Percentiles rank a stretch among this genome's conserved stretches.
phyloP scores from a whole-genome alignment of 2,113 vertebrate genomes.

The Sprattus sprattus region DNA sequence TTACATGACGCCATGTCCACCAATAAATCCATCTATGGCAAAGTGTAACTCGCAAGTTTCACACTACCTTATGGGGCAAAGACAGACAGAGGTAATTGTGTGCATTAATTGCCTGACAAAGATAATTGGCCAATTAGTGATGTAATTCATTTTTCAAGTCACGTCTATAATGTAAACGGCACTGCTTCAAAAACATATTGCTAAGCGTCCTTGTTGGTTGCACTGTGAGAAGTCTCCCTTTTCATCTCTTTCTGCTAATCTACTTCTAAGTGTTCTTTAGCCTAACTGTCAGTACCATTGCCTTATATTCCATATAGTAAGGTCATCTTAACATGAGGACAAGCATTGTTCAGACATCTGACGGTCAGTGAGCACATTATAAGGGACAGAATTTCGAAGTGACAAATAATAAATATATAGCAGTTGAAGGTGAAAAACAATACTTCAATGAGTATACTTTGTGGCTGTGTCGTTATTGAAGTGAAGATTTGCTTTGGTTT shows the following conservation, averaged over 20 bases:
- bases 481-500: slow-evolving; percentile 21
- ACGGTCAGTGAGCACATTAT: not conserved
- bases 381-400: not conserved
- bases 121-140: not conserved
- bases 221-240: not conserved
- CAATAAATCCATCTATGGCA: not conserved
- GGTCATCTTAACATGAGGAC: not conserved
- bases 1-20: not conserved
- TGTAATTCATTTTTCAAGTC: not conserved
- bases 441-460: not conserved
- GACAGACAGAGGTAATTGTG: not conserved
- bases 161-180: not conserved
- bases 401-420: not conserved
- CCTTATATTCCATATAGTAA: not conserved
- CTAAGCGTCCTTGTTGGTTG: not conserved
- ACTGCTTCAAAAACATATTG: not conserved
- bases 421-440: not conserved
- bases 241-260: not conserved
- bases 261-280: not conserved
- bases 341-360: not conserved
- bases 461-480: not conserved
- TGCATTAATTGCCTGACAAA: not conserved
- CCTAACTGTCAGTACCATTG: not conserved
- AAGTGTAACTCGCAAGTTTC: not conserved
- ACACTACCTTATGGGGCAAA: not conserved